Evolutionary conservation across 2,113 vertebrate genomes (phyloP), one percentile per base, ranked within the genome.

Genomic region (Cairina moschata): DNA sequence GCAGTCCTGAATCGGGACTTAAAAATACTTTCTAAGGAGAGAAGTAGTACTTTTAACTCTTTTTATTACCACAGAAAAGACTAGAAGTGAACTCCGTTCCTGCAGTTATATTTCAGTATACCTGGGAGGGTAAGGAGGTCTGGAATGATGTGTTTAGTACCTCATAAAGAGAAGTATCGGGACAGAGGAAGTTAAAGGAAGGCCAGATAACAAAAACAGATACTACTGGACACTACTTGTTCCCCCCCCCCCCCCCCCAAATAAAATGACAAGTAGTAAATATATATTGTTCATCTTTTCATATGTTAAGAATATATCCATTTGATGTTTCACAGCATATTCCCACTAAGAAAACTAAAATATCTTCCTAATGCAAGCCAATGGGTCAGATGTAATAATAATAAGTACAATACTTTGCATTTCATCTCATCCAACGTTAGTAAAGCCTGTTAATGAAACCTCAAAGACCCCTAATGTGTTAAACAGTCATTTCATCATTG

Each of bases 381-480:
- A 46, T 0, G 1, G 52, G 40, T 48, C 31, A 46, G 42, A 20
- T 80, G 72, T 83, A 95, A 74, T 68, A 84, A 56, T 44, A 78
- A 87, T 2, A 11, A 25, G 52, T 56, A 28, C 11, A 85, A 75
- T 44, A 75, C 17, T 56, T 71, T 3, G 5, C 42, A 72, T 65
- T 77, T 81, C 23, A 59, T 40, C 62, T 91, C 65, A 90, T 4
- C 34, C 28, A 74, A 67, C 0, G 0, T 69, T 83, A 81, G 55
- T 26, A 91, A 81, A 86, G 65, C 31, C 38, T 0, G 0, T 52
- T 75, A 94, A 91, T 59, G 86, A 91, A 91, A 78, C 34, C 73
- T 68, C 40, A 36, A 90, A 78, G 76, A 86, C 79, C 78, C 32
- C 14, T 60, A 72, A 68, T 52, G 76, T 93, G 73, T 97, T 72